Evolutionary conservation across 2,113 vertebrate genomes (phyloP), one percentile per base, ranked within the genome.

Genomic region (Rutilus rutilus): DNA sequence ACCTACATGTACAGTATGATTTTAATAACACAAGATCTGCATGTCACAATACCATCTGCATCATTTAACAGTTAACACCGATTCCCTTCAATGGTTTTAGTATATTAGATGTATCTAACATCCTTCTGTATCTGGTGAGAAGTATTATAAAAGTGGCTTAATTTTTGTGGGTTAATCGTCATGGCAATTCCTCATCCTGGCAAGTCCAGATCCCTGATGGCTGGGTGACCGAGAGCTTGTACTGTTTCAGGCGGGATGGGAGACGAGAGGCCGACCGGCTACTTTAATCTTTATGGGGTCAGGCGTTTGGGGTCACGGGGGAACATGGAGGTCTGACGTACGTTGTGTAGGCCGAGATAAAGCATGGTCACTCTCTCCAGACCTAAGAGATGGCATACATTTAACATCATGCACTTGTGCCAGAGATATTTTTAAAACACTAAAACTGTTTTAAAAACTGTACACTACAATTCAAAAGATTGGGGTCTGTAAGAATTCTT

Each of bases 321-420:
- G 93, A 99, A 99, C 98, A 99, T 98, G 88, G 98, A 99, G 57
- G 98, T 99, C 92, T 99, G 98, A 0, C 98, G 98, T 21, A 99
- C 92, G 4, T 99, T 99, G 93, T 98, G 97, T 78, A 99, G 91
- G 27, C 98, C 98, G 36, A 99, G 94, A 90, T 97, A 99, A 89
- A 99, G 93, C 98, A 99, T 99, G 84, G 97, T 98, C 19, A 99
- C 98, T 91, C 98, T 96, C 94, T 99, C 98, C 93, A 99, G 92
- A 80, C 98, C 98, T 99, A 88, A 1, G 71, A 74, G 36, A 91
- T 89, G 30, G 2, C 39, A 30, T 15, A 71, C 67, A 36, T 45
- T 57, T n/a, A 42, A 74, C 30, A 52, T 65, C 11, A 36, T 36
- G 14, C 10, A 42, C 6, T 39, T 39, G 33, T 71, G 8, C 33